These are phyloP conservation scores for Bradypus variegatus DNA, from an alignment of 2,797 vertebrate species.

Conservation along the genomic window DNA sequence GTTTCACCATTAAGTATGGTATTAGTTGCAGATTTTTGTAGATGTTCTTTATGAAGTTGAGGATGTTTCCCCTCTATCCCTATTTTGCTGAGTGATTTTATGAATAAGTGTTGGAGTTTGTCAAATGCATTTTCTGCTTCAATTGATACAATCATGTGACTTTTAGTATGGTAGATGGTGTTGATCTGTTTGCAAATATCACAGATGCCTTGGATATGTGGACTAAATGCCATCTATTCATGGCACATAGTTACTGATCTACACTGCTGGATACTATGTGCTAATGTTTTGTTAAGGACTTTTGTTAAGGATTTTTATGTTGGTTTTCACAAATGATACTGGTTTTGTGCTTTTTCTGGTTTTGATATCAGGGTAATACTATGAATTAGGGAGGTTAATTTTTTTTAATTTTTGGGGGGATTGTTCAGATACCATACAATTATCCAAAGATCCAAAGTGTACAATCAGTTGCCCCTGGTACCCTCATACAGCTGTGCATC, in stretches of 20 bases:
- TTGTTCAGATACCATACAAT: no score
- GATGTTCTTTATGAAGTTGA: neutral
- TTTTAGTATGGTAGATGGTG: fast-evolving
- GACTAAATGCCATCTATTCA: neutral
- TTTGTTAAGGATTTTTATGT: neutral
- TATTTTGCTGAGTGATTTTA: no score
- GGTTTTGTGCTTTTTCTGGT: neutral
- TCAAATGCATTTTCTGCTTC: neutral
- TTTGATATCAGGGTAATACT: neutral
- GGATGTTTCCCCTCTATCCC: no score
- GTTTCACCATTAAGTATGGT: fast-evolving
- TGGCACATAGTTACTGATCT: fast-evolving
- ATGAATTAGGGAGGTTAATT: neutral
- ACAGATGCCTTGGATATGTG: neutral
- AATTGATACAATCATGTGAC: fast-evolving
- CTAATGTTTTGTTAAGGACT: neutral
- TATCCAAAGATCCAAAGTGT: no score
- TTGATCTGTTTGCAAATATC: fast-evolving
- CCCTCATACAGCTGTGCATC: no score
- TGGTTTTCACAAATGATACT: neutral
- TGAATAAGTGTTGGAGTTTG: neutral
- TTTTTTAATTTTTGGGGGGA: no score
- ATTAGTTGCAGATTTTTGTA: no score
- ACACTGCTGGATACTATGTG: neutral
- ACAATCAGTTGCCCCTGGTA: no score